phyloP scores from a whole-genome alignment of 2,797 vertebrate genomes.

The Acropternis orthonyx region DNA sequence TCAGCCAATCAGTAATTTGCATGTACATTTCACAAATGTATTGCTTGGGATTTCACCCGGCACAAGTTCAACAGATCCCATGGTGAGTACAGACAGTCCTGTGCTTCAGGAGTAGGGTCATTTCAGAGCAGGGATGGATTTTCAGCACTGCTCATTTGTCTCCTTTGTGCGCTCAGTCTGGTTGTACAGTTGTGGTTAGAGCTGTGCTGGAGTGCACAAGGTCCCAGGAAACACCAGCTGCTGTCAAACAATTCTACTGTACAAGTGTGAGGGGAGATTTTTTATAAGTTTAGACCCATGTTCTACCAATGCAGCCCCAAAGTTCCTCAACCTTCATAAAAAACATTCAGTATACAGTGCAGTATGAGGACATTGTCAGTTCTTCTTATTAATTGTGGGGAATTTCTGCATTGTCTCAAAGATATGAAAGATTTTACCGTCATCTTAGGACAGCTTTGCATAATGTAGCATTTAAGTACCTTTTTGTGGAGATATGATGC shows the following conservation, averaged over 20 bases:
- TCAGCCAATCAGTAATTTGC: background rate
- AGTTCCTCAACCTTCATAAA: background rate
- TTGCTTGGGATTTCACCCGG: background rate
- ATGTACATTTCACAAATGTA: background rate
- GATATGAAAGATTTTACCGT: background rate
- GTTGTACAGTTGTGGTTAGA: background rate
- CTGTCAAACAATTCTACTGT: background rate
- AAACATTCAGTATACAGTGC: too few species aligned
- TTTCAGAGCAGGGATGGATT: background rate
- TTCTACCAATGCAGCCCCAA: background rate
- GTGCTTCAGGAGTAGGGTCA: background rate
- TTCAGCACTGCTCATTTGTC: background rate
- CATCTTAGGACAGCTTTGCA: background rate
- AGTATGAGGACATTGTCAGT: background rate
- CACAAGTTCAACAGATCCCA: background rate
- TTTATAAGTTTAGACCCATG: background rate
- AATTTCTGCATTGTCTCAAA: background rate
- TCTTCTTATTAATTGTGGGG: background rate
- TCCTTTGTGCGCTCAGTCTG: background rate
- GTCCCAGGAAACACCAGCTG: background rate
- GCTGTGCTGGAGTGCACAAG: background rate
- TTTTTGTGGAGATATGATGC: background rate
- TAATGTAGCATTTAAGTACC: background rate
- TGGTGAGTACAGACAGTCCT: background rate
- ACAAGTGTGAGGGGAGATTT: background rate